Base-by-base conservation (phyloP, 2,888 invertebrate genomes). In the Pecten maximus region DNA sequence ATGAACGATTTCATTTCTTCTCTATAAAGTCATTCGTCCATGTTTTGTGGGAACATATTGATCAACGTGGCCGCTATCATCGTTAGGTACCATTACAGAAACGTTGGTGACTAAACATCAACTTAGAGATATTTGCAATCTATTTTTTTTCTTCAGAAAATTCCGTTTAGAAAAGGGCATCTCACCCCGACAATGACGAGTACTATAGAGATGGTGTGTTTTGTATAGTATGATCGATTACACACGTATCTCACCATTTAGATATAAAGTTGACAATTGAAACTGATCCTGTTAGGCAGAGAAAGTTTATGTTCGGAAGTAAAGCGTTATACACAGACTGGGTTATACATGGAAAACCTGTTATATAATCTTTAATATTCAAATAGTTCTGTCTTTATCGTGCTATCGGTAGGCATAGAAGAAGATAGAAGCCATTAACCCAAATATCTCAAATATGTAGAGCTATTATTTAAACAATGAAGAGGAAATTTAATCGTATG, bases 1-100 rank as follows among this genome's bases (percentile, higher is more conserved):
- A 89, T 89, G 89, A 86, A 2, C 40, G 40, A 89, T 87, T 89
- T 89, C 19, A 86, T 89, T 89, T 89, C 54, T 74, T 74, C 74
- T 28, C 74, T 35, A 4, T 28, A 74, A 74, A 74, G 60, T 28
- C 60, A 74, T 74, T 28, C 74, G 74, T 74, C 74, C 74, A 74
- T 74, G 35, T 28, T 74, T 74, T 74, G 74, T 8, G 28, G 1
- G 35, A 28, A 35, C 28, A 74, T 6, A 60, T 23, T 60, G 23
- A 60, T 60, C 23, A 60, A 16, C 23, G 23, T 60, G 2, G 60
- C 6, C 60, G 60, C 2, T 60, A 3, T 60, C 60, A 23, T 60
- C 60, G 12, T 74, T 35, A 74, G 35, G 10, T 54, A 16, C 19
- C 19, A 74, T 74, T 35, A 35, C 35, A 28, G 74, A 74, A 74